Evolutionary conservation across 2,888 invertebrate species (phyloP), one percentile per base, ranked within the genome.

Genomic region (Coenonympha glycerion): DNA sequence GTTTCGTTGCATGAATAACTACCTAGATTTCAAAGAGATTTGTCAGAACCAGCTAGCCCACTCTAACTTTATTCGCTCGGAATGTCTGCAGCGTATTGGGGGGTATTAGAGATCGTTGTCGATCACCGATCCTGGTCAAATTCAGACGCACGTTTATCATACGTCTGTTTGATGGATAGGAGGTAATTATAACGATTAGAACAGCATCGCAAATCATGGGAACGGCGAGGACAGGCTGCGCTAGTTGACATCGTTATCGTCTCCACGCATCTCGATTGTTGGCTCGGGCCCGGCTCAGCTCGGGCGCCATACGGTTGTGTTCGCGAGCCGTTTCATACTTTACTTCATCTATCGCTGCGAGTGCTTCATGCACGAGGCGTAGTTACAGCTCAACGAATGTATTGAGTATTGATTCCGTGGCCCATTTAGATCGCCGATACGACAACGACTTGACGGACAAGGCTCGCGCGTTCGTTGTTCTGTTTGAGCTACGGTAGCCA

Each of bases 141-240:
- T 52, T 61, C 58, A 59, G 67, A 71, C 63, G 68, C 64, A 69
- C 75, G 73, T 76, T 79, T 79, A 75, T 80, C 78, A 78, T 81
- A 79, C 64, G 77, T 79, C 82, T 64, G 64, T 73, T 79, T 83
- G 85, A 85, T 81, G 73, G 83, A 83, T 81, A 76, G 78, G 69
- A 68, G 67, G 80, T 83, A 86, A 86, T 87, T 86, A 85, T 81
- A 79, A 81, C 69, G 75, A 81, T 79, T 85, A 81, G 80, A 83
- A 79, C 71, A 77, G 81, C 76, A 81, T 83, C 76, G 79, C 83
- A 82, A 79, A 82, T 84, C 83, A 84, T 84, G 85, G 76, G 84
- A 85, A 83, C 81, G 71, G 69, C 73, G 76, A 76, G 71, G 79
- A 79, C 79, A 78, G 76, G 68, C 76, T 69, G 70, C 72, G 73